These are phyloP conservation scores for Steatornis caripensis DNA, from an alignment of 2,113 vertebrate genomes.

Conservation along the genomic window DNA sequence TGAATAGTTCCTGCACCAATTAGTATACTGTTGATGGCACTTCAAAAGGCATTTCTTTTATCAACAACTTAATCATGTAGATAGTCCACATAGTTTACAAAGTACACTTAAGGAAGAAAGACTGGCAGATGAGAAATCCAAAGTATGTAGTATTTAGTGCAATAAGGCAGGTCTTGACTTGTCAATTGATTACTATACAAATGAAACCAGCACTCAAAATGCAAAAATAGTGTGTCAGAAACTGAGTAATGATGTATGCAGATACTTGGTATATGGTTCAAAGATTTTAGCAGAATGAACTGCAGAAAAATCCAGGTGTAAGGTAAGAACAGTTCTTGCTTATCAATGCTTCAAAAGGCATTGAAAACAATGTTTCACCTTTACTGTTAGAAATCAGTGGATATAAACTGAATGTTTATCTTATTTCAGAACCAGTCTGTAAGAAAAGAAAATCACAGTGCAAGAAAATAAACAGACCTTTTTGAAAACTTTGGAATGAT, in stretches of 20 bases:
- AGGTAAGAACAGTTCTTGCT: not conserved
- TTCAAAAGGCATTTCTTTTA: not conserved
- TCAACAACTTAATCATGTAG: not conserved
- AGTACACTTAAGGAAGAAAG: not conserved
- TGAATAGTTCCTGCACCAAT: not conserved
- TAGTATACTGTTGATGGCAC: not conserved
- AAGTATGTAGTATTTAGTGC: not conserved
- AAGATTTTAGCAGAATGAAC: not conserved
- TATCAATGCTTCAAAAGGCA: not conserved
- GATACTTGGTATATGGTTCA: not conserved
- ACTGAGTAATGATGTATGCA: not conserved
- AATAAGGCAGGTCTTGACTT: conserved; percentile 19
- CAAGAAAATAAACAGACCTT: not conserved
- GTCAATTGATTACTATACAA: not conserved
- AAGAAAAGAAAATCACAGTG: not conserved
- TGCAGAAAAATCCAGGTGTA: not conserved
- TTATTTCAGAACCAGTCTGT: not conserved
- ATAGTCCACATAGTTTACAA: not conserved
- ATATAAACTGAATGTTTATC: not conserved
- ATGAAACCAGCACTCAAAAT: not conserved
- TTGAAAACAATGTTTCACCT: not conserved
- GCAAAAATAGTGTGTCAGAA: not conserved
- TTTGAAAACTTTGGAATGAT: not conserved
- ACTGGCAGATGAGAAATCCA: not conserved
- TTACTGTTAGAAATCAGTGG: not conserved